Evolutionary conservation across 2,797 vertebrate species (phyloP), one percentile per base, ranked within the genome.

Genomic region (Karalla daura): DNA sequence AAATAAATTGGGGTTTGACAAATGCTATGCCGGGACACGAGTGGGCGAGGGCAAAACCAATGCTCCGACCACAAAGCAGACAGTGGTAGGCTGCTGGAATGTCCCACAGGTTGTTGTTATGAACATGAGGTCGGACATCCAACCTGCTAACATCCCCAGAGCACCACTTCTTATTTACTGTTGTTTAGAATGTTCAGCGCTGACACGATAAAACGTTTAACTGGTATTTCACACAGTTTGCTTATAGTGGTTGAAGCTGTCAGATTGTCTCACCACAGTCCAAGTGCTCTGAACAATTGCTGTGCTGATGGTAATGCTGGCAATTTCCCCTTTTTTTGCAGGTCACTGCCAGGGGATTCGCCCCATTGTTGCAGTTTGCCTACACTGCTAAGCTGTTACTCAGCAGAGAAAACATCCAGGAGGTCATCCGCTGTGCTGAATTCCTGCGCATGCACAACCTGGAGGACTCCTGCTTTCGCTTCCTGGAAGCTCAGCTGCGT

Each of bases 381-480:
- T 99, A 99, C 93, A 99, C 98, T 65, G 98, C 97, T 91, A 99
- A 99, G 95, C 95, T 99, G 90, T 93, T 99, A 87, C 96, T 99
- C 93, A 99, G 97, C 95, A 96, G 96, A 92, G 98, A 99, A 81
- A 99, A 99, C 94, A 99, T 99, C 92, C 96, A 98, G 83, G 98
- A 99, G 93, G 98, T 99, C 92, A 96, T 99, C 92, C 97, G 96
- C 90, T 99, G 98, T 60, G 98, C 98, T 0, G 95, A 97, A 88
- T 97, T 99, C 92, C 94, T 99, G 92, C 97, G 96, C 91, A 97
- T 99, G 95, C 98, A 99, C 93, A 99, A 99, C 93, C 94, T 99
- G 70, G 98, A 99, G 93, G 98, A 99, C 91, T 99, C 98, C 32
- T 99, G 98, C 93, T 99, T 99, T 93, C 96, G 97, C 85, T 99